Evolutionary conservation across 2,888 invertebrate genomes (phyloP).

Genomic region (Pilophorus perplexus): DNA sequence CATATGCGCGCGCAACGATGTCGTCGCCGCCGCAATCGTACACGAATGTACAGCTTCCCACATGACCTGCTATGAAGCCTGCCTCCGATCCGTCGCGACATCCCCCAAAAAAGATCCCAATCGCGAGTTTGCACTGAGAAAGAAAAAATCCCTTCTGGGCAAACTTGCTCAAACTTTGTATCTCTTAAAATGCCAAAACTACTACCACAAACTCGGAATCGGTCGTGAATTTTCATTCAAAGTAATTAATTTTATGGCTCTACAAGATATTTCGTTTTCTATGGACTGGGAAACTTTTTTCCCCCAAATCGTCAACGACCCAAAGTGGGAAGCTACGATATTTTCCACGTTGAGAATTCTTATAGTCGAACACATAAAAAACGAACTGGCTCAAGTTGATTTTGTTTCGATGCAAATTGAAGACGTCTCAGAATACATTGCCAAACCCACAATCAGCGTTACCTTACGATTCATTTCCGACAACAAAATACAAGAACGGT

Average conservation of each 20-base stretch:
- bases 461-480: slow-evolving; percentile 19
- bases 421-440: slow-evolving; percentile 27
- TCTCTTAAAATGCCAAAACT: slow-evolving; percentile 22
- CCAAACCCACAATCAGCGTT: slow-evolving; percentile 24
- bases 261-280: slow-evolving; percentile 8
- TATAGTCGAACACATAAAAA: slow-evolving; percentile 30
- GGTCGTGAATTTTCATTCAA: background rate
- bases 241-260: slow-evolving; percentile 10
- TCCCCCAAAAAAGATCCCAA: background rate
- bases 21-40: slow-evolving; percentile 25
- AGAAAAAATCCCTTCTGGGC: slow-evolving; percentile 9
- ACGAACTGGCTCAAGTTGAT: slow-evolving; percentile 9
- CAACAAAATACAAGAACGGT: slow-evolving; percentile 15
- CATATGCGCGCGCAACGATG: slow-evolving; percentile 15
- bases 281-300: slow-evolving; percentile 22
- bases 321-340: background rate
- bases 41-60: slow-evolving; percentile 17
- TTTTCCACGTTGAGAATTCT: slow-evolving; percentile 6
- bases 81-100: background rate
- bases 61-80: slow-evolving; percentile 19
- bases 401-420: slow-evolving; percentile 26
- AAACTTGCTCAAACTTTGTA: slow-evolving; percentile 24
- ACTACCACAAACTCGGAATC: slow-evolving; percentile 10
- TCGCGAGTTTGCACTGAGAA: background rate
- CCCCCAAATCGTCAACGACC: slow-evolving; percentile 10